Evolutionary conservation across 92 coral and sea anemone genomes (phyloP).

Genomic region (Diadumene lineata): DNA sequence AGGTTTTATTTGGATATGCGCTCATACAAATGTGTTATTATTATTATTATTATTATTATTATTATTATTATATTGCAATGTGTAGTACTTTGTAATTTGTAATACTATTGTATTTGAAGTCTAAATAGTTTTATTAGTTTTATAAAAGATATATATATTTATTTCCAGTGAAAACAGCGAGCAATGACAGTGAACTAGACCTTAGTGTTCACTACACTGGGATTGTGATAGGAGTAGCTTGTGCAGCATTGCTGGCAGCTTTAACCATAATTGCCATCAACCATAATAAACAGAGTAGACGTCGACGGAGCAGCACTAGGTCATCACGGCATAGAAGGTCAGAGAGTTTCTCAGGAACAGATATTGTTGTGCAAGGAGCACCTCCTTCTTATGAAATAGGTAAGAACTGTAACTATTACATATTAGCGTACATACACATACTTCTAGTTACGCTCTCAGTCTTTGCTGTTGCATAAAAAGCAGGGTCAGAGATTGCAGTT

Average conservation of each 20-base stretch:
- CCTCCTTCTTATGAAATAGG: conserved; percentile 94
- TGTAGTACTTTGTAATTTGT: no score
- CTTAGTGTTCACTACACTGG: conserved; percentile 85
- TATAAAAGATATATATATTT: no score
- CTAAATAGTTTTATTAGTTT: no score
- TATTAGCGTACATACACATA: no score
- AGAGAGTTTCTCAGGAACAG: conserved; percentile 48
- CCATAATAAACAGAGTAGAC: conserved; percentile 73
- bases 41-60: no score
- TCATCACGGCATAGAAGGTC: conserved; percentile 39
- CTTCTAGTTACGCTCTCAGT: no score
- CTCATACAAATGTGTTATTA: no score
- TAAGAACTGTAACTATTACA: conserved; percentile 13
- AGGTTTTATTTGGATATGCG: no score
- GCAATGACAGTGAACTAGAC: conserved; percentile 27
- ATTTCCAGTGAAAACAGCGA: conserved; percentile 13
- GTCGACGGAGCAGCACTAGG: conserved; percentile 47
- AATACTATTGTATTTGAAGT: no score
- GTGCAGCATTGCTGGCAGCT: conserved; percentile 83
- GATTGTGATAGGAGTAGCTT: conserved; percentile 95
- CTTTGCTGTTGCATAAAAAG: no score
- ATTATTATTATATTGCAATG: no score
- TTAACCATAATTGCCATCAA: conserved; percentile 80
- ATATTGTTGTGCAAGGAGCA: conserved; percentile 66
- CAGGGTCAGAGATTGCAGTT: no score